Base-by-base conservation (phyloP, 2,797 vertebrate species). In the Myotis daubentonii region DNA sequence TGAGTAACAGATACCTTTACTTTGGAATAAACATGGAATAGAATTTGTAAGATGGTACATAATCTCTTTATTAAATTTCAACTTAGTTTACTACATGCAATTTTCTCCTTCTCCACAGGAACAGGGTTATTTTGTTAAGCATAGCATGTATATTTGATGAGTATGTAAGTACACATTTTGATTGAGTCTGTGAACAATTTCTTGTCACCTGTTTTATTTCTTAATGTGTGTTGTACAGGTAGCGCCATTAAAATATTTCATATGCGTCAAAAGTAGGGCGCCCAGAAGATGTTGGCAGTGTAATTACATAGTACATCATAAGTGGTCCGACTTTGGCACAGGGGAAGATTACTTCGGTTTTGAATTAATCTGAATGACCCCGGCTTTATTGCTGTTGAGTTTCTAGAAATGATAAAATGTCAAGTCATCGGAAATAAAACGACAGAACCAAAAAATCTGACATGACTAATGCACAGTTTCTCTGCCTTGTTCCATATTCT, bases 301-400 rank as follows among this genome's bases (percentile, higher is more conserved):
- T 98, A 98, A 98, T 98, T 97, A 87, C 87, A 84, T 47, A 93
- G 89, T 97, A 94, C 30, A 90, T 97, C 96, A 98, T 93, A 79
- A 97, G 66, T 84, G 72, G 96, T 97, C 89, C 81, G 72, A 83
- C 36, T 97, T 83, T 96, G 96, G 79, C 88, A 97, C 60, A 93
- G 82, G 57, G 96, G 94, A 96, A 96, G 94, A 97, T 97, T 95
- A 88, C 92, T 97, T 97, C 89, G 93, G 90, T 95, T 98, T 97
- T 89, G 96, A 94, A 97, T 98, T 97, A 97, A 96, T 98, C 97
- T 92, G 91, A 96, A 96, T 97, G 96, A 98, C 97, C 97, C 66
- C 16, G 71, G 93, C 65, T 97, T 97, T 97, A 97, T 47, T 97
- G 92, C 87, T 95, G 83, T 72, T 96, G 94, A 95, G 94, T 98